Base-by-base conservation (phyloP, 2,888 invertebrate species). In the Biston stratarius region DNA sequence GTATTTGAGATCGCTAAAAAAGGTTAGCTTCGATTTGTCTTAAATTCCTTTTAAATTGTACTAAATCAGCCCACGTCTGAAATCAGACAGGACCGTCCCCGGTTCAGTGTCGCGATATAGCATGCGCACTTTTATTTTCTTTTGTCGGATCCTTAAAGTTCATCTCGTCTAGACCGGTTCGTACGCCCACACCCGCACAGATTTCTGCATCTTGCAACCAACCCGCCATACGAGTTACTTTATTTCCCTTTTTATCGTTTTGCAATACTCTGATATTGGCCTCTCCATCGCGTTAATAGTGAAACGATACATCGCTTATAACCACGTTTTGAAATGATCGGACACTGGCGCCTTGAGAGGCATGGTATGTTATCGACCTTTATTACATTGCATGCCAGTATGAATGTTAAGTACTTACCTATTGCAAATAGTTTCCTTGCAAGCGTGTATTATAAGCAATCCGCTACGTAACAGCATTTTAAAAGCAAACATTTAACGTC, bases 121-220 rank as follows among this genome's bases (percentile, higher is more conserved):
- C 71, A 72, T 70, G 67, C 82, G 76, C 78, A 79, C 82, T 85
- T 89, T 92, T 91, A 87, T 91, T 92, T 91, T 86, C 84, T 91
- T 92, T 90, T 84, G 86, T 85, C 81, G 79, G 89, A 88, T 89
- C 86, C 89, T 89, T 91, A 90, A 92, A 92, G 93, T 92, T 92
- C 92, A 92, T 89, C 91, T 89, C 81, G 91, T 92, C 90, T 90
- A 90, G 92, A 94, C 93, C 93, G 93, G 93, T 94, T 91, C 87
- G 69, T 69, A 72, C 74, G 85, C 88, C 86, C 86, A 90, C 91
- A 82, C 82, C 56, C 87, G 90, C 90, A 91, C 91, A 91, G 93
- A 93, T 94, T 93, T 92, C 92, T 92, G 92, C 93, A 92, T 92
- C 92, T 91, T 88, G 90, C 90, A 89, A 89, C 89, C 87, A 82